Conservation (phyloP, 2,797 vertebrate species). For the Propithecus perrieri region DNA sequence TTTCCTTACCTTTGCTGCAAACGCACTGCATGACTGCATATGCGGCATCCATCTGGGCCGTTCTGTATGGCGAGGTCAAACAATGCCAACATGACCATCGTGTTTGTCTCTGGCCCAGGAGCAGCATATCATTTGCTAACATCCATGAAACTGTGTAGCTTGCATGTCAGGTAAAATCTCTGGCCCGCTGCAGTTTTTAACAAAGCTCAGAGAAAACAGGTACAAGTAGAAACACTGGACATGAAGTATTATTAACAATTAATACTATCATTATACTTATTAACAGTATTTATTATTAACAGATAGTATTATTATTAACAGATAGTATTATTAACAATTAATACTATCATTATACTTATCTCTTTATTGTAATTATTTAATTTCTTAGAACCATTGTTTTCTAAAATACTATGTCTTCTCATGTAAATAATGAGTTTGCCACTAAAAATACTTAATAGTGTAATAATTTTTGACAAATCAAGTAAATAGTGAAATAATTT, state of each 20-base stretch:
- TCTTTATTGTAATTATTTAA: neutral
- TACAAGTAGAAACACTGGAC: neutral
- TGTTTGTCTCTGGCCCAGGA: neutral
- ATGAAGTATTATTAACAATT: neutral
- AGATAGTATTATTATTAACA: no score
- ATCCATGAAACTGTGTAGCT: neutral
- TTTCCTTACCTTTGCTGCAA: neutral
- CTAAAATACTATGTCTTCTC: neutral
- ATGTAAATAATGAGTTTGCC: neutral
- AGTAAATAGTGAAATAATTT: neutral
- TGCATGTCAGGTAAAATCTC: neutral
- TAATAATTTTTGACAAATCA: neutral
- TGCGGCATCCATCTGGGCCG: no score
- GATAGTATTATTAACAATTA: no score
- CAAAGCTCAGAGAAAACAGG: neutral
- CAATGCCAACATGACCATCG: neutral
- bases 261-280: neutral
- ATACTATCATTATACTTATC: neutral
- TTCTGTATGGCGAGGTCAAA: neutral
- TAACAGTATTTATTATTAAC: no score
- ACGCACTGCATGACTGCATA: rapidly evolving
- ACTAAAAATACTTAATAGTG: neutral
- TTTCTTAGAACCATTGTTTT: neutral
- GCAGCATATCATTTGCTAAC: neutral
- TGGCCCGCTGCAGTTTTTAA: neutral